A percentile compares a stretch with the other conserved stretches of the same genome.
Conservation (phyloP, 2,888 invertebrate species). For the Thereva nobilitata region DNA sequence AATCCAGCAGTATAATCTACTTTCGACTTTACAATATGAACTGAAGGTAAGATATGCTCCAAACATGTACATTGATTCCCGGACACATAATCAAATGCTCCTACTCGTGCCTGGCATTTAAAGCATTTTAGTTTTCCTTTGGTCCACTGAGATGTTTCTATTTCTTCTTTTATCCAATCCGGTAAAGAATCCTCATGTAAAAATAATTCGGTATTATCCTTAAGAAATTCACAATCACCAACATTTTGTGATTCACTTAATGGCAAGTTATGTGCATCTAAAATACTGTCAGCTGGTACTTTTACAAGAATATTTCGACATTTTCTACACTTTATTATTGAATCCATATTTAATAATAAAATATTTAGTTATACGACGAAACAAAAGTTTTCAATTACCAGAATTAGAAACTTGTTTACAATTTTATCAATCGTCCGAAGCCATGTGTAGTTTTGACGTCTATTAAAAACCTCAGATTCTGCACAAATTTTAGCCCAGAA, state of each 20-base stretch:
- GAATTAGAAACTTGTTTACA: too few relatives aligned
- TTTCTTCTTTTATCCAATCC: slow-evolving; percentile 61
- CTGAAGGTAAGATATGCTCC: slow-evolving; percentile 62
- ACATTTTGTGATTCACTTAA: slow-evolving; percentile 46
- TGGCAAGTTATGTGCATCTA: slow-evolving; percentile 48
- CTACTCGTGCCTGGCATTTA: slow-evolving; percentile 65
- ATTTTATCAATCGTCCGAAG: too few relatives aligned
- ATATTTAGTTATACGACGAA: too few relatives aligned
- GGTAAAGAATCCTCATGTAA: slow-evolving; percentile 64
- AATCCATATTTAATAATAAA: background rate
- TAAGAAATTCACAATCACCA: slow-evolving; percentile 46
- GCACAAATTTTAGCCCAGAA: too few relatives aligned
- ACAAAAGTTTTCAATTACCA: too few relatives aligned
- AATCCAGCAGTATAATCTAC: slow-evolving; percentile 58
- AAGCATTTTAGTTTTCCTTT: slow-evolving; percentile 70
- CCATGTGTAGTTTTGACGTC: too few relatives aligned
- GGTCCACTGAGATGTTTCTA: slow-evolving; percentile 66
- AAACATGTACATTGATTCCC: slow-evolving; percentile 68
- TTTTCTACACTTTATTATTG: slow-evolving; percentile 58
- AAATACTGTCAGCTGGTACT: slow-evolving; percentile 45
- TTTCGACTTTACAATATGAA: slow-evolving; percentile 68
- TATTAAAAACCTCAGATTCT: too few relatives aligned
- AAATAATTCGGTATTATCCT: slow-evolving; percentile 54
- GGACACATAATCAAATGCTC: slow-evolving; percentile 69
- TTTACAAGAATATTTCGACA: slow-evolving; percentile 58